Percentiles rank a stretch among this genome's conserved stretches.
Evolutionary conservation across 2,797 vertebrate species (phyloP).

Genomic region (Pangasius larnaudii): DNA sequence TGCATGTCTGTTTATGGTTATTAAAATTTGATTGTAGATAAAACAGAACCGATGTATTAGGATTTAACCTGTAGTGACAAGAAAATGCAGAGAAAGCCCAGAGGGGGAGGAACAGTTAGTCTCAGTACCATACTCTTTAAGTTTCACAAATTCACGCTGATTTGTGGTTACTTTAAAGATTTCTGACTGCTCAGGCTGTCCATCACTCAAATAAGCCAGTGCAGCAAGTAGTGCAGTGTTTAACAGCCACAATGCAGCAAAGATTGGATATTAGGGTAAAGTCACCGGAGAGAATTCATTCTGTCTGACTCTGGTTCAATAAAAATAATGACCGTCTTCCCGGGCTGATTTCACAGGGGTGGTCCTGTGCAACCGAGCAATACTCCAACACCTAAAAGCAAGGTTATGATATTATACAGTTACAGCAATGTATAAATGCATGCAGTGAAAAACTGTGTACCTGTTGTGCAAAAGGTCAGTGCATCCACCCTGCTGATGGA

Average conservation of each 20-base stretch:
- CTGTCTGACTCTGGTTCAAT: background rate
- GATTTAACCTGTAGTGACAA: background rate
- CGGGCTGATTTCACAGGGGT: background rate
- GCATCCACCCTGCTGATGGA: background rate
- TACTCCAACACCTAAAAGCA: background rate
- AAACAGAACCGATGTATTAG: background rate
- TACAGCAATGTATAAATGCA: background rate
- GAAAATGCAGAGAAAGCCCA: background rate
- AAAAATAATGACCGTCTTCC: background rate
- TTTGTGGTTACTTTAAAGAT: background rate
- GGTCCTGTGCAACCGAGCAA: background rate
- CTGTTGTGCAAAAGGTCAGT: background rate
- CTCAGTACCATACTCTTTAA: background rate
- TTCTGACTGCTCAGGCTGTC: background rate
- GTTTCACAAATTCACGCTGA: background rate
- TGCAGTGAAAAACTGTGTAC: background rate
- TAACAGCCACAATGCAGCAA: background rate
- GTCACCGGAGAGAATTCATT: background rate
- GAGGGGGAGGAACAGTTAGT: background rate
- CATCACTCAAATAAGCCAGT: background rate
- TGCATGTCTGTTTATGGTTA: background rate
- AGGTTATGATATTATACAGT: background rate
- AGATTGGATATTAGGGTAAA: background rate
- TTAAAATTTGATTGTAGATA: background rate
- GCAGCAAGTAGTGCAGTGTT: background rate